A percentile compares a stretch with the other conserved stretches of the same genome.
These are phyloP conservation scores for Lepidotrigona ventralis DNA, from an alignment of 1,140 invertebrate species.

Conservation along the genomic window DNA sequence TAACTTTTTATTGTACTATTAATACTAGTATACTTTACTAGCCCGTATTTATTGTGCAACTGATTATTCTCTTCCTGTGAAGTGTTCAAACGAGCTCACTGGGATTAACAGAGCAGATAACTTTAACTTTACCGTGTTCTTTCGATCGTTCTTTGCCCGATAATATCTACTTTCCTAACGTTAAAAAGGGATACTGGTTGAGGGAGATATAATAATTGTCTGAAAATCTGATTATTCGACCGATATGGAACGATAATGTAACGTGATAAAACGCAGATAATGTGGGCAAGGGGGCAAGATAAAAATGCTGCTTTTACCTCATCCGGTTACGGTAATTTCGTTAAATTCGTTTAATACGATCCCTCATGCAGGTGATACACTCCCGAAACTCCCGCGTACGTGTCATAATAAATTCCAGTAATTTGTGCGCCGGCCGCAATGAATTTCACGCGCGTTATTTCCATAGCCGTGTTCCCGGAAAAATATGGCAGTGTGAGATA, in stretches of 20 bases:
- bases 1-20: no score
- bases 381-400: neutral
- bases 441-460: slow-evolving; percentile 40
- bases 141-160: neutral
- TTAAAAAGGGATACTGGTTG: no score
- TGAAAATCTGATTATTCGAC: neutral
- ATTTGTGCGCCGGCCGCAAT: slow-evolving; percentile 29
- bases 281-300: no score
- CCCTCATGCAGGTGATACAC: neutral
- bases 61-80: no score
- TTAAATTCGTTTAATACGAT: slow-evolving; percentile 3
- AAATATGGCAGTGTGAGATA: slow-evolving; percentile 28
- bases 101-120: no score
- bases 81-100: no score
- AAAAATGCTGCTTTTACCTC: neutral
- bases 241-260: neutral
- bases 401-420: slow-evolving; percentile 40
- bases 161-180: neutral
- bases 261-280: neutral
- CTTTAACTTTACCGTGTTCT: neutral
- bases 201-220: neutral
- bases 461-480: slow-evolving; percentile 5
- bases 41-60: no score
- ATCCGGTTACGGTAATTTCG: slow-evolving; percentile 14
- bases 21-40: no score